These are phyloP conservation scores for Tridacna crocea DNA, from an alignment of 2,888 invertebrate genomes.

Conservation along the genomic window DNA sequence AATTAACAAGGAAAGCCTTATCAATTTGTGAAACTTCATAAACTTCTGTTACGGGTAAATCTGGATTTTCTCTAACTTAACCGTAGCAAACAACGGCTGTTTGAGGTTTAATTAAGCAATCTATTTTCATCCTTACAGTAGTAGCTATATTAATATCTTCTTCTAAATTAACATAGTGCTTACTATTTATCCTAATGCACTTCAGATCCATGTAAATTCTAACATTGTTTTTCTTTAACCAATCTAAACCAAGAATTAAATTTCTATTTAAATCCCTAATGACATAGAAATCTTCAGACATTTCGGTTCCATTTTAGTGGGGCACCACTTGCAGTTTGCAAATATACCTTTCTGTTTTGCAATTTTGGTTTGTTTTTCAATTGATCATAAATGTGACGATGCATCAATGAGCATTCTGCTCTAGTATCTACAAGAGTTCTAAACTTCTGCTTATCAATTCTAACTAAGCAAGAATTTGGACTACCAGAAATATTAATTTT, in stretches of 20 bases:
- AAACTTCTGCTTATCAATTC: slow-evolving; percentile 25
- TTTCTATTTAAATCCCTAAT: slow-evolving; percentile 37
- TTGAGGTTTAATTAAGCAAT: slow-evolving; percentile 36
- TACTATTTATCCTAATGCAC: slow-evolving; percentile 28
- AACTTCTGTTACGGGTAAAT: slow-evolving; percentile 2
- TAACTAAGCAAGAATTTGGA: slow-evolving; percentile 38
- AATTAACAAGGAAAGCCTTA: slow-evolving; percentile 25
- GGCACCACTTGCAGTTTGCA: slow-evolving; percentile 27
- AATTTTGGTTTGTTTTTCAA: slow-evolving; percentile 38
- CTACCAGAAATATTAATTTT: slow-evolving; percentile 26
- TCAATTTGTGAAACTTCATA: slow-evolving; percentile 28
- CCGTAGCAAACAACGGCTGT: slow-evolving; percentile 28
- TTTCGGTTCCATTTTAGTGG: slow-evolving; percentile 26
- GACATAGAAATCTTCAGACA: slow-evolving; percentile 33
- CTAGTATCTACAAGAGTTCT: slow-evolving; percentile 42
- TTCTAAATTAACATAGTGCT: slow-evolving; percentile 33
- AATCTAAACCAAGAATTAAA: slow-evolving; percentile 35
- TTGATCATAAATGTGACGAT: slow-evolving; percentile 32
- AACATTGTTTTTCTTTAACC: slow-evolving; percentile 25
- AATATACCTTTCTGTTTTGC: slow-evolving; percentile 13
- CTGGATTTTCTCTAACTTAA: slow-evolving; percentile 21
- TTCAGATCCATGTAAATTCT: slow-evolving; percentile 42
- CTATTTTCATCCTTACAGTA: slow-evolving; percentile 21
- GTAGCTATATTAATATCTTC: slow-evolving; percentile 49
- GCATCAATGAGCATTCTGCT: slow-evolving; percentile 26